Conservation (phyloP, 2,797 vertebrate genomes). For the Catamblyrhynchus diadema region DNA sequence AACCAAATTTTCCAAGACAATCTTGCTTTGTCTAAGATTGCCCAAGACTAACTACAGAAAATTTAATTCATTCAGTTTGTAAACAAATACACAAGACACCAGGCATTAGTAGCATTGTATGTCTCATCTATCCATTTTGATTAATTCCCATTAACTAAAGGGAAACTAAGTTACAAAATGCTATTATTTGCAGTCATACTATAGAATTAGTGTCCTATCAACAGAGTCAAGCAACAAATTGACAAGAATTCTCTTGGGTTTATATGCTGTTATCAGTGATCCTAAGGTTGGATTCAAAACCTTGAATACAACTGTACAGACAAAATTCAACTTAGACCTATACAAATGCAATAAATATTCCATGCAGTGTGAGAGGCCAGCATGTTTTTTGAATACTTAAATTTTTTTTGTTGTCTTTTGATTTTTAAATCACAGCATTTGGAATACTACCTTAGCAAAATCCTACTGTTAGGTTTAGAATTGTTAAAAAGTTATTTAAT, state of each 20-base stretch:
- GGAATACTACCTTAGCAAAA: not conserved
- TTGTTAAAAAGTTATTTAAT: not conserved
- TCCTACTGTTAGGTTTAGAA: not conserved
- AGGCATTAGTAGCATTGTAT: not conserved
- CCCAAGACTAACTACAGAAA: not conserved
- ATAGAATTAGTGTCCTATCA: not conserved
- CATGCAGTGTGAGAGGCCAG: not conserved
- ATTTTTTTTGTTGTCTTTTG: not conserved
- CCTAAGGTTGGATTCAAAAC: not conserved
- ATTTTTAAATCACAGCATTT: not conserved
- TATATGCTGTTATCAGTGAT: not conserved
- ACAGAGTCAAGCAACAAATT: not conserved
- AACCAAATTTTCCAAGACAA: not conserved
- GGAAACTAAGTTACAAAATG: not conserved
- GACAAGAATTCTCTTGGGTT: not conserved
- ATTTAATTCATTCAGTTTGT: not conserved
- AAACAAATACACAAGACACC: not conserved
- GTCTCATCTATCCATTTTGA: not conserved
- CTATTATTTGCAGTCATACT: not conserved
- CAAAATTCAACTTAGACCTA: not conserved
- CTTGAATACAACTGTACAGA: not conserved
- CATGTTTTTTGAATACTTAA: not conserved
- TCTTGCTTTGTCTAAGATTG: not conserved
- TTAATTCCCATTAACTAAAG: not conserved
- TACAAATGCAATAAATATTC: not conserved